These are phyloP conservation scores for Tenthredo notha DNA, from an alignment of 2,888 invertebrate species.

Conservation along the genomic window DNA sequence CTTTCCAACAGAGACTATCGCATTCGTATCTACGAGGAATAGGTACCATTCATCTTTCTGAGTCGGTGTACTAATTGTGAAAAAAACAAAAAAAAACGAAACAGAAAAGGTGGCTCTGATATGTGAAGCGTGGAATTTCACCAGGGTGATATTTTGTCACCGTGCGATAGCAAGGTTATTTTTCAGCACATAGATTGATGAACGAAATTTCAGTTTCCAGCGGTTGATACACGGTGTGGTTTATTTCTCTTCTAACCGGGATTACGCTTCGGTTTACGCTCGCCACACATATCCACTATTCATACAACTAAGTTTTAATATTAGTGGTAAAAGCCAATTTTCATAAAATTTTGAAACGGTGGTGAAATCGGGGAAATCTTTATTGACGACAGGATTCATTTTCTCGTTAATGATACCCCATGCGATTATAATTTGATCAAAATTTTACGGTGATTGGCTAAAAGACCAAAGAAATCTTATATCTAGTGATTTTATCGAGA, in stretches of 20 bases:
- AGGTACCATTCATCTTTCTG: not conserved
- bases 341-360: not conserved
- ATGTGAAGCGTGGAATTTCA: not conserved
- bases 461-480: not conserved
- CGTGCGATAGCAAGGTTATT: not conserved
- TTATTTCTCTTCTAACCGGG: not conserved
- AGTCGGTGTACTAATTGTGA: not conserved
- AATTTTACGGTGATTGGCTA: not conserved
- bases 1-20: not conserved
- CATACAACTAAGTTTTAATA: not conserved
- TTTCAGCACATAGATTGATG: not conserved
- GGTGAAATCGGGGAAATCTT: not conserved
- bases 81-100: not conserved
- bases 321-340: not conserved
- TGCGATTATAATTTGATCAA: not conserved
- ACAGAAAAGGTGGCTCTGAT: not conserved
- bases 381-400: not conserved
- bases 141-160: not conserved
- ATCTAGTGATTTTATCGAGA: not conserved
- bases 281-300: not conserved
- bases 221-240: not conserved
- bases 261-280: not conserved
- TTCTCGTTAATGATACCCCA: not conserved
- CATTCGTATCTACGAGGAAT: not conserved
- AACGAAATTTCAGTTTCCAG: conserved; percentile 11